Percentiles rank a stretch among this genome's conserved stretches.
Evolutionary conservation across 2,113 vertebrate genomes (phyloP).

Genomic region (Eptesicus fuscus): DNA sequence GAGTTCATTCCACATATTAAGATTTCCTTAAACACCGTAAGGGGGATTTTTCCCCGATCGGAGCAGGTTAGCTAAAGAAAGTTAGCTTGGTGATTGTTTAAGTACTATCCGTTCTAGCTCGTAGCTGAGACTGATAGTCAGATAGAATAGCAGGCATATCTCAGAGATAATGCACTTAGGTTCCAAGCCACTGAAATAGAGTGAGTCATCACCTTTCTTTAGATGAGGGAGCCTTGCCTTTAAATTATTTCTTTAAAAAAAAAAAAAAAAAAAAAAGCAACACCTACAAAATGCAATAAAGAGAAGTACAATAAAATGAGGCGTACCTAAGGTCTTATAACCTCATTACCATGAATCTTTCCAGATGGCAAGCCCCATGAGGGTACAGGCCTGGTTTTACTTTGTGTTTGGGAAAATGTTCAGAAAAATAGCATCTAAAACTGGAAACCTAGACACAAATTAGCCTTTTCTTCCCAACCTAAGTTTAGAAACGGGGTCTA

Average conservation of each 20-base stretch:
- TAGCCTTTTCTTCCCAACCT: not conserved
- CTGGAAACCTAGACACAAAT: not conserved
- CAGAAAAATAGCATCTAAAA: not conserved
- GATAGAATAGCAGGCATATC: not conserved
- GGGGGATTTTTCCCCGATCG: not conserved
- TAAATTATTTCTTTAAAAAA: not conserved
- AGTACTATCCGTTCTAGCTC: not conserved
- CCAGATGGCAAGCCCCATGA: not conserved
- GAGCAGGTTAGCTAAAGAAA: too few relatives aligned
- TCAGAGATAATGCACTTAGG: not conserved
- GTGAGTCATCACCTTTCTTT: not conserved
- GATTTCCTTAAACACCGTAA: constrained; percentile 27
- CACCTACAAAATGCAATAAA: not conserved
- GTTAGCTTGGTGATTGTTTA: not conserved
- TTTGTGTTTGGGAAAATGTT: not conserved
- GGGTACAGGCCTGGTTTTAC: not conserved
- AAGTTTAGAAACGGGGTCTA: not conserved
- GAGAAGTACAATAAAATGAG: not conserved
- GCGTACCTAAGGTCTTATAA: not conserved
- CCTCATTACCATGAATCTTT: not conserved
- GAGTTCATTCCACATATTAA: constrained; percentile 25
- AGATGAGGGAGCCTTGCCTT: not conserved
- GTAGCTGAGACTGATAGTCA: not conserved
- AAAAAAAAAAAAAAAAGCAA: not conserved
- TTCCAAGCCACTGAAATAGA: not conserved